phyloP scores from a whole-genome alignment of 2,113 vertebrate species.

The Gambusia affinis region DNA sequence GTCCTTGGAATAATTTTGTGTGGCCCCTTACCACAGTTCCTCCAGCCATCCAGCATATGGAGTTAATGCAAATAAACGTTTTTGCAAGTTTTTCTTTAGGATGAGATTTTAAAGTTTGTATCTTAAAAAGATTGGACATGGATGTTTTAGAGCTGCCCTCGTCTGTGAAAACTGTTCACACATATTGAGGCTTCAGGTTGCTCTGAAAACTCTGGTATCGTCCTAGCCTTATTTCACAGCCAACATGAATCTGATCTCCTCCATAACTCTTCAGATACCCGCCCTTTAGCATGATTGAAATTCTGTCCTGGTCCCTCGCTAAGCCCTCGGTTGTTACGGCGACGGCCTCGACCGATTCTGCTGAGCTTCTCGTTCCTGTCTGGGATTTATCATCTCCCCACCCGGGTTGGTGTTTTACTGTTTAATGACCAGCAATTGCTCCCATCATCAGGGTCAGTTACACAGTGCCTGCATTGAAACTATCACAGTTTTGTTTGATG shows the following conservation, averaged over 20 bases:
- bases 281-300: conserved; percentile 39
- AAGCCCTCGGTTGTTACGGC: conserved; percentile 12
- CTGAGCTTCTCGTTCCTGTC: conserved; percentile 51
- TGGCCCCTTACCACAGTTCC: too few relatives aligned
- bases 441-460: conserved; percentile 63
- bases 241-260: background rate
- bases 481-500: conserved; percentile 16
- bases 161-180: too few relatives aligned
- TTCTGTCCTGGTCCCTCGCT: conserved; percentile 21
- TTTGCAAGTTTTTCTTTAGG: too few relatives aligned
- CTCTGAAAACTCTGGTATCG: conserved; percentile 12
- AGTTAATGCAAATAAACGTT: too few relatives aligned
- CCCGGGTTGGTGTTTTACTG: conserved; percentile 57
- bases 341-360: conserved; percentile 49
- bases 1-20: too few relatives aligned
- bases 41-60: too few relatives aligned
- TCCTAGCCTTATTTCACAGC: conserved; percentile 30
- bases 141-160: too few relatives aligned
- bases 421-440: conserved; percentile 65
- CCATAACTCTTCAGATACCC: background rate
- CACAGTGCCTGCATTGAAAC: conserved; percentile 55
- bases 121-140: too few relatives aligned
- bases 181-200: background rate
- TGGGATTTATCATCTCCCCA: conserved; percentile 62
- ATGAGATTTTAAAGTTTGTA: too few relatives aligned